Evolutionary conservation across 1,140 invertebrate species (phyloP).

Genomic region (Drosophila auraria): DNA sequence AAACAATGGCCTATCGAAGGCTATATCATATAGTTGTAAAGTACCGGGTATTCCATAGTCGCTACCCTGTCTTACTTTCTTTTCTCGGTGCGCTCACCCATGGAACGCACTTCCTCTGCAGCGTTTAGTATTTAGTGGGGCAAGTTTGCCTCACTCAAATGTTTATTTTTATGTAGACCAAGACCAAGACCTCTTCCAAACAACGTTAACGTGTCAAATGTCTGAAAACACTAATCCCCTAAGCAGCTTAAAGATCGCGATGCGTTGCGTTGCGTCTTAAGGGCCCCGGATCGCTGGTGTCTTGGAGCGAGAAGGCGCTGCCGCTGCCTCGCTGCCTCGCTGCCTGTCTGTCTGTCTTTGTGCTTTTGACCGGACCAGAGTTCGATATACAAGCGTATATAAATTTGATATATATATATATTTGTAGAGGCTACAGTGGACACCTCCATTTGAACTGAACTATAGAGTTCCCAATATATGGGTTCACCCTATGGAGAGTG

Average conservation of each 20-base stretch:
- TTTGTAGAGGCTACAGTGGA: not conserved
- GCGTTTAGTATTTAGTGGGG: conserved; percentile 63
- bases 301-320: conserved; percentile 15
- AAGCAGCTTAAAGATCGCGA: conserved; percentile 83
- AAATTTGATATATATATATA: conserved; percentile 15
- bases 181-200: conserved; percentile 33
- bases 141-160: conserved; percentile 53
- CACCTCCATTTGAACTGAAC: not conserved
- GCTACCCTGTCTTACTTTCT: no score
- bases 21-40: no score
- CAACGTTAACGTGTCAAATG: conserved; percentile 83
- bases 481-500: not conserved
- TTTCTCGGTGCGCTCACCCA: not conserved
- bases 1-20: not conserved
- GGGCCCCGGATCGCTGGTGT: conserved; percentile 20
- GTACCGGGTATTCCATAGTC: not conserved
- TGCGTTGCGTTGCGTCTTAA: conserved; percentile 70
- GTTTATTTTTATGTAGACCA: conserved; percentile 67
- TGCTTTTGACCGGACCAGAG: conserved; percentile 54
- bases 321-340: conserved; percentile 42
- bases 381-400: conserved; percentile 20
- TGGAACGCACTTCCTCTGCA: conserved; percentile 72
- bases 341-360: conserved; percentile 32
- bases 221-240: conserved; percentile 83
- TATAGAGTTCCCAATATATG: no score